phyloP scores from a whole-genome alignment of 2,113 vertebrate species.

The Bos indicus region DNA sequence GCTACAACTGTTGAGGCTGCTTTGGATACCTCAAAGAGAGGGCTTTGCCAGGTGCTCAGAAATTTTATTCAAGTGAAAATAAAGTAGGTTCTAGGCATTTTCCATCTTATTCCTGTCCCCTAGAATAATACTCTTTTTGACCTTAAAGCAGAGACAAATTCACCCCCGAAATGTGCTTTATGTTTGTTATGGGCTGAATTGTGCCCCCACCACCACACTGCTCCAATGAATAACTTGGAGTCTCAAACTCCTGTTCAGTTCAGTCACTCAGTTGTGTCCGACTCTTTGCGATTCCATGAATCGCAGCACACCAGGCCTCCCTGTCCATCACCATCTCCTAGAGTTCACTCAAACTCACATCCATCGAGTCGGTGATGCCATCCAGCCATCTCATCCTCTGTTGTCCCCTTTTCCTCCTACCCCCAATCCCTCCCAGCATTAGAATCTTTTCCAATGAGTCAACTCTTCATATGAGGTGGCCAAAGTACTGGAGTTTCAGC shows the following conservation, averaged over 20 bases:
- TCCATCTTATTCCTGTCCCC: neutral
- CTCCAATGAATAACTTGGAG: neutral
- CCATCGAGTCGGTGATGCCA: too few species aligned
- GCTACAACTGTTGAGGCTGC: neutral
- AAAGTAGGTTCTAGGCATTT: neutral
- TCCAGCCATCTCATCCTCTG: too few species aligned
- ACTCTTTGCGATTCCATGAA: too few species aligned
- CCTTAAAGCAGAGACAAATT: slow-evolving; percentile 1
- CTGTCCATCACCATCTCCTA: too few species aligned
- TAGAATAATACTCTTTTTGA: neutral
- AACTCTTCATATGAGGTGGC: too few species aligned
- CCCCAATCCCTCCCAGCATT: too few species aligned
- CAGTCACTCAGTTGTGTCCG: too few species aligned
- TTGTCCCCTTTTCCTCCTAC: too few species aligned
- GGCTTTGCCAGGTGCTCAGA: neutral
- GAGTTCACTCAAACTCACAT: too few species aligned
- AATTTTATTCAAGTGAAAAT: neutral
- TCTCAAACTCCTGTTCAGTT: neutral
- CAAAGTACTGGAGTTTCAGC: too few species aligned
- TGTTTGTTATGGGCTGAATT: neutral
- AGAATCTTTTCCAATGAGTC: too few species aligned
- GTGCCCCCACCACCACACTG: neutral
- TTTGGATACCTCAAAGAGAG: slow-evolving; percentile 11
- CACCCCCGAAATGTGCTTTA: neutral
- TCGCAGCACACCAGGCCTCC: too few species aligned